Evolutionary conservation across 2,797 vertebrate genomes (phyloP), one percentile per base, ranked within the genome.

Genomic region (Arrhamphus sclerolepis): DNA sequence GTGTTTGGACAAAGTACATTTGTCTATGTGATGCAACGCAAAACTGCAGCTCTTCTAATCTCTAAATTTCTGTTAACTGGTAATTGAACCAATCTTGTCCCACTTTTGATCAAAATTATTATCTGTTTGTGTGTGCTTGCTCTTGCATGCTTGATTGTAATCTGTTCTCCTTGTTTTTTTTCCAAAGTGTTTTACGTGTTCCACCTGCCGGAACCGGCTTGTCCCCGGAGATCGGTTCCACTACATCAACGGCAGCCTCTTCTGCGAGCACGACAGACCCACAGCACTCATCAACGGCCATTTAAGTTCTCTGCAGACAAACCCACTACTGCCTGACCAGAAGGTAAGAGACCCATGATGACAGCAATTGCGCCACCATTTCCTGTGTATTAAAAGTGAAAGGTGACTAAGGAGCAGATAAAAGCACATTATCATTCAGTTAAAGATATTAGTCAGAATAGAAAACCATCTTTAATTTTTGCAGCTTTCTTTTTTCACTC

Each of bases 171-270:
- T 24, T 47, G 8, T 13, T 52, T 10, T 1, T 7, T 64, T 13
- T 60, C 43, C 49, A 4, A 66, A 98, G 96, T 99, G 96, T 95
- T 98, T 98, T 91, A 96, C 97, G 29, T 98, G 97, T 94, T 97
- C 97, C 91, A 98, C 97, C 93, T 99, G 97, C 94, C 91, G 96
- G 94, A 99, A 98, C 93, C 95, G 98, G 85, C 95, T 99, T 74
- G 95, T 99, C 91, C 98, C 98, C 0, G 98, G 98, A 78, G 98
- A 99, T 88, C 93, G 98, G 90, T 99, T 98, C 94, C 98, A 99
- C 95, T 99, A 99, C 95, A 97, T 99, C 95, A 99, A 98, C 90
- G 98, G 98, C 95, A 98, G 95, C 95, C 96, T 99, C 95, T 99
- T 99, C 92, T 99, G 98, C 82, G 98, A 99, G 96, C 97, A 99